phyloP scores from a whole-genome alignment of 2,797 vertebrate genomes.

The Catamblyrhynchus diadema region DNA sequence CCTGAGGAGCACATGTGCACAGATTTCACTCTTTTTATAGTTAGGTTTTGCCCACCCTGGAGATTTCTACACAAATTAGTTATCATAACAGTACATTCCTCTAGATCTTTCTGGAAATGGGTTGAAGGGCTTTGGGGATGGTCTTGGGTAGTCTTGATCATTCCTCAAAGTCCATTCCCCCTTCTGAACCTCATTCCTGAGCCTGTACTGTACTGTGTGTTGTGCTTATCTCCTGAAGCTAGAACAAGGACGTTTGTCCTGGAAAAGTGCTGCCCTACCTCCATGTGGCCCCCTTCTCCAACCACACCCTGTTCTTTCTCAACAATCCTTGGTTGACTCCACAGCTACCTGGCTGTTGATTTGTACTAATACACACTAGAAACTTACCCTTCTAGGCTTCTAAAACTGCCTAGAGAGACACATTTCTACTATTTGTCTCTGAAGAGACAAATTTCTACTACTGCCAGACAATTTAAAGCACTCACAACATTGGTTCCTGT shows the following conservation, averaged over 20 bases:
- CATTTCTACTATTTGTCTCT: background rate
- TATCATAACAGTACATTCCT: background rate
- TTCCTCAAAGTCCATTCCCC: background rate
- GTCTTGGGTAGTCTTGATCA: background rate
- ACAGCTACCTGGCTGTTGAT: background rate
- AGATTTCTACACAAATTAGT: background rate
- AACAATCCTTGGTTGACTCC: background rate
- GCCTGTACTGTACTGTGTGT: background rate
- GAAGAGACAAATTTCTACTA: background rate
- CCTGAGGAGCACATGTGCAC: rapidly evolving
- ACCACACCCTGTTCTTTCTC: background rate
- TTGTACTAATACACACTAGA: background rate
- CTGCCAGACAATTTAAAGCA: background rate
- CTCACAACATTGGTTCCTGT: background rate
- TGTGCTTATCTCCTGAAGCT: background rate
- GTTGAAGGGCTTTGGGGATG: background rate
- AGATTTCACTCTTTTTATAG: background rate
- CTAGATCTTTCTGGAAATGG: background rate
- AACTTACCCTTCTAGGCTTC: background rate
- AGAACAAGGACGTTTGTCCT: background rate
- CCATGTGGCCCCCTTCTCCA: background rate
- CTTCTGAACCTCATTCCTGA: background rate
- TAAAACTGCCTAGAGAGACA: background rate
- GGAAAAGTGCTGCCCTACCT: background rate
- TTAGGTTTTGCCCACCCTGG: background rate